Evolutionary conservation across 2,113 vertebrate genomes (phyloP).

Genomic region (Nanger granti): DNA sequence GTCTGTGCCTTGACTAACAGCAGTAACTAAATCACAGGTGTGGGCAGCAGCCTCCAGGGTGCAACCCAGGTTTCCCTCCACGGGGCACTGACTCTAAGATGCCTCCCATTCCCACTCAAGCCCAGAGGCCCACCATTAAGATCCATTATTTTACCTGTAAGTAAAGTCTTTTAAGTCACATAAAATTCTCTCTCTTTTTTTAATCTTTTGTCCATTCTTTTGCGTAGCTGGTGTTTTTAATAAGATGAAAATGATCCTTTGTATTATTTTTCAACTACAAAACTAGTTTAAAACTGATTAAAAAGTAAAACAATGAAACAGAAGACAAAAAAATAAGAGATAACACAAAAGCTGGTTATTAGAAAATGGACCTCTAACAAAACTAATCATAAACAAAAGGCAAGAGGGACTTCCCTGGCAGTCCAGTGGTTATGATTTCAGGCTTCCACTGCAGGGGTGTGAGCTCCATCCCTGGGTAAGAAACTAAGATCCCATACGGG

Average conservation of each 20-base stretch:
- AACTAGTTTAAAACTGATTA: constrained; percentile 31
- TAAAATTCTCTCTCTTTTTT: not conserved
- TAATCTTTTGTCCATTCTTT: not conserved
- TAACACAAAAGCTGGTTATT: not conserved
- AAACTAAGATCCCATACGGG: not conserved
- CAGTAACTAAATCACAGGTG: not conserved
- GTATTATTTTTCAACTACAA: not conserved
- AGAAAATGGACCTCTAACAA: not conserved
- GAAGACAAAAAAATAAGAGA: not conserved
- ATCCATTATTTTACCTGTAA: not conserved
- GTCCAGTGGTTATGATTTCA: not conserved
- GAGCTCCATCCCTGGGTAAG: not conserved
- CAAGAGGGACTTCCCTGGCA: not conserved
- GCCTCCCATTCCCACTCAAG: not conserved
- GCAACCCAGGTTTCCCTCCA: not conserved
- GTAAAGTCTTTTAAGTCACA: not conserved
- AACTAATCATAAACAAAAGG: constrained; percentile 19
- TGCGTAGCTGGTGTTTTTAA: not conserved
- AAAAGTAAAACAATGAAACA: constrained; percentile 16
- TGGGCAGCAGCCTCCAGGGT: not conserved
- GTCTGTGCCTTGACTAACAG: not conserved
- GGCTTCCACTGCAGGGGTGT: not conserved
- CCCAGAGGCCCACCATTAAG: not conserved
- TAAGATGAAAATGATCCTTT: not conserved
- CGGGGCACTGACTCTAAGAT: not conserved